These are phyloP conservation scores for Rhinolophus ferrumequinum DNA, from an alignment of 2,113 vertebrate genomes.

Conservation along the genomic window DNA sequence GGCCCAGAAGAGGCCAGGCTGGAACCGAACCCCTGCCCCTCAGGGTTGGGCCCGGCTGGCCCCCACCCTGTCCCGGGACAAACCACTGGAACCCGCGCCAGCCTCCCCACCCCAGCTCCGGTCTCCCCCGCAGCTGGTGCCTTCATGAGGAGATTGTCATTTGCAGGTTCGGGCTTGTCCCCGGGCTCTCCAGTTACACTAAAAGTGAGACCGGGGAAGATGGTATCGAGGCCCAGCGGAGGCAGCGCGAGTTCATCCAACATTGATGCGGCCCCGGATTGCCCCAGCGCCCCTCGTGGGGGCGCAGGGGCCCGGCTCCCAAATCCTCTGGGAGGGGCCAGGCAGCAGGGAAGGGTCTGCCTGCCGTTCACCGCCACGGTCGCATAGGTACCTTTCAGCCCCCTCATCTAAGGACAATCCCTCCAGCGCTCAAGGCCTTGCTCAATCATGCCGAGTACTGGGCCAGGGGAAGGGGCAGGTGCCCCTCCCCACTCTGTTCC, in stretches of 20 bases:
- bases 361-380: neutral
- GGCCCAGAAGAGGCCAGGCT: neutral
- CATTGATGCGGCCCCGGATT: slow-evolving; percentile 65
- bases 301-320: neutral
- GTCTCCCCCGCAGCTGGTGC: neutral
- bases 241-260: slow-evolving; percentile 69
- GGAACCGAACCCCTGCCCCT: neutral
- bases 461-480: neutral
- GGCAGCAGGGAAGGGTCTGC: neutral
- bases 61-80: neutral
- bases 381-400: neutral
- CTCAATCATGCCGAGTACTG: neutral
- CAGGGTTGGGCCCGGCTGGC: neutral
- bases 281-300: slow-evolving; percentile 54
- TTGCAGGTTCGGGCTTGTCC: neutral
- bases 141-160: neutral
- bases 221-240: slow-evolving; percentile 56
- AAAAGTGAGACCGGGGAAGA: slow-evolving; percentile 78
- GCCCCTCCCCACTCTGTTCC: fast-evolving
- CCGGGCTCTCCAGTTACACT: slow-evolving; percentile 73
- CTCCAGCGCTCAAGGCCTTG: fast-evolving
- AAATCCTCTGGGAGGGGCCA: neutral
- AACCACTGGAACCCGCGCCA: neutral
- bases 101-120: neutral
- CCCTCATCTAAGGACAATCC: neutral